A percentile compares a stretch with the other conserved stretches of the same genome.
Evolutionary conservation across 2,888 invertebrate genomes (phyloP).

Genomic region (Eilema sororculum): DNA sequence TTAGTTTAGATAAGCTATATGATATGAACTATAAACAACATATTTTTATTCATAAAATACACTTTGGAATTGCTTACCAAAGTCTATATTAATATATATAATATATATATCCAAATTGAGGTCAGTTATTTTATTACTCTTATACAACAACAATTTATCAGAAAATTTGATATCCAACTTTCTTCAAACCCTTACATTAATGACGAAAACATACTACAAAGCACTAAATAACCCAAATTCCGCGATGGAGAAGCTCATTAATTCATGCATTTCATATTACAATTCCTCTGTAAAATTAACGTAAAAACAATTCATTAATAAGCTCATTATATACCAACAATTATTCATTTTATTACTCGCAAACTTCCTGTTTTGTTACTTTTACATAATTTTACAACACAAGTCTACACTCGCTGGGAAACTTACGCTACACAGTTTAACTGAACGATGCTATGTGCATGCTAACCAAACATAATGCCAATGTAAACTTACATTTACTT

Average conservation of each 20-base stretch:
- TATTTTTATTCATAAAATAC: constrained; percentile 30
- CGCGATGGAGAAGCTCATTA: constrained; percentile 50
- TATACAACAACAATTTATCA: constrained; percentile 36
- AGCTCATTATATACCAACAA: constrained; percentile 47
- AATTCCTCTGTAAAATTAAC: constrained; percentile 48
- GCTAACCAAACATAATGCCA: constrained; percentile 51
- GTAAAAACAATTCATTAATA: constrained; percentile 47
- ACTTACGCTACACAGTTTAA: constrained; percentile 53
- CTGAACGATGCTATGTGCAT: constrained; percentile 56
- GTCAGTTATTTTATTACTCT: constrained; percentile 35
- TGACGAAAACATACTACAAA: constrained; percentile 58
- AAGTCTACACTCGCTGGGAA: constrained; percentile 44
- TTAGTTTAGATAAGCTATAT: neutral
- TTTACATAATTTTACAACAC: constrained; percentile 41
- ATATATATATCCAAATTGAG: constrained; percentile 52
- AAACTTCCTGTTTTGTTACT: constrained; percentile 32
- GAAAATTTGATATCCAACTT: constrained; percentile 46
- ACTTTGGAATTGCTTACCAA: constrained; percentile 23
- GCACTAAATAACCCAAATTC: constrained; percentile 56
- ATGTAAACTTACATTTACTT: constrained; percentile 48
- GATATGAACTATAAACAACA: constrained; percentile 37
- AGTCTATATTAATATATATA: constrained; percentile 41
- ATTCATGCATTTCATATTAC: constrained; percentile 53
- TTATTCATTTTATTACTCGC: constrained; percentile 38
- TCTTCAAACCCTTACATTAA: constrained; percentile 53